Evolutionary conservation across 2,113 vertebrate genomes (phyloP), one percentile per base, ranked within the genome.

Genomic region (Mastomys coucha): DNA sequence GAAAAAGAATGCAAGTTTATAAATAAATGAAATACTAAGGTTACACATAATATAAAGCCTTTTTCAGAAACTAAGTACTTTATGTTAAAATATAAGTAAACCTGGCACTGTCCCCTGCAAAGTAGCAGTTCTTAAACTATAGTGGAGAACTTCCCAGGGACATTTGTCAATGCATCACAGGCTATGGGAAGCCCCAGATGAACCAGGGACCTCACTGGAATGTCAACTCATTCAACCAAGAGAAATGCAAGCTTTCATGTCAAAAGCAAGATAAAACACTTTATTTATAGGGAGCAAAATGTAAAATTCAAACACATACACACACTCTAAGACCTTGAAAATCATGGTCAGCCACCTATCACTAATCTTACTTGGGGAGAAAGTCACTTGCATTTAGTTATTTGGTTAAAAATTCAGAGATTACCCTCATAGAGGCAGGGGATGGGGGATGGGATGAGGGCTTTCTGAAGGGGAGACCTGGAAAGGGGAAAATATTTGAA

Each of bases 1-100:
- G 67, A 22, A 28, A 56, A 91, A 36, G 24, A 78, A 67, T 24
- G 26, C 33, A 91, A 63, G 39, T 63, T 96, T 91, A 96, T 53
- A 51, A 95, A 81, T 65, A 90, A 82, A 77, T 73, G 82, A 91
- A 95, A 85, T 65, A 33, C 51, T 89, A 45, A 80, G 60, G 28
- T 8, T 81, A 94, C 93, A 89, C 39, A 36, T 16, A 80, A 77
- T 42, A 72, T 75, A 88, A 9, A 93, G 49, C 33, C 28, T 39
- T 67, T 51, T 69, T 91, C 51, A 94, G 87, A 89, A 87, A 67
- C 17, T 14, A 49, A 33, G 70, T 31, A 16, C 13, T 65, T 93
- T 81, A 56, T 13, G 2, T 11, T 45, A 95, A 28, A 65, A 84
- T 51, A 65, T 2, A 80, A 49, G 6, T 73, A 58, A 53, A 63